Conservation (phyloP, 2,113 vertebrate species). For the Sylvia atricapilla region DNA sequence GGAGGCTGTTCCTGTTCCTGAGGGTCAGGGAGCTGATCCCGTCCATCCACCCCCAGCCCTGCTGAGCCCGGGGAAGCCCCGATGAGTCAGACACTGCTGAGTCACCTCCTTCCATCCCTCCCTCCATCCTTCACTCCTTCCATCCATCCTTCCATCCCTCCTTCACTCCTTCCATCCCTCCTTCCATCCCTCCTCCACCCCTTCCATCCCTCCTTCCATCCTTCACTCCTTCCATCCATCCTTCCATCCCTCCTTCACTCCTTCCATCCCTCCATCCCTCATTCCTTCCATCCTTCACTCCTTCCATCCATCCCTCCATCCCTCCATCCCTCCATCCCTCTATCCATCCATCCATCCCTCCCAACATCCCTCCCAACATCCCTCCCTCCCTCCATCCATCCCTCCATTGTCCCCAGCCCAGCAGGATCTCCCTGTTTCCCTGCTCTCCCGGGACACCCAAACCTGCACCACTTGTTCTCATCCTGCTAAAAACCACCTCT, state of each 20-base stretch:
- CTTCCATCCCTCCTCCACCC: neutral
- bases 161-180: neutral
- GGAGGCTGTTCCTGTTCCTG: neutral
- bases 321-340: neutral
- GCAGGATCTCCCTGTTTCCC: neutral
- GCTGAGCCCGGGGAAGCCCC: neutral
- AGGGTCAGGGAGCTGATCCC: neutral
- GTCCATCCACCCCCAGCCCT: neutral
- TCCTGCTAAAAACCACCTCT: neutral
- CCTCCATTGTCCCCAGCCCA: neutral
- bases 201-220: neutral
- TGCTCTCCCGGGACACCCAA: rapidly evolving
- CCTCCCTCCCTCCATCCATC: neutral
- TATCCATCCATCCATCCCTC: neutral
- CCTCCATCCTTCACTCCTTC: neutral
- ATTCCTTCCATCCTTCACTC: neutral
- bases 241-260: neutral
- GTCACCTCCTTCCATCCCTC: neutral
- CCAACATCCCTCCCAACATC: too few species aligned
- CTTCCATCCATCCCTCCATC: neutral
- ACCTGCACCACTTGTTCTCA: rapidly evolving
- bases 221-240: neutral
- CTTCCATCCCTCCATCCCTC: neutral
- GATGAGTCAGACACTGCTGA: constrained; percentile 14
- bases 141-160: neutral